Evolutionary conservation across 2,113 vertebrate species (phyloP).

Genomic region (Canis aureus): DNA sequence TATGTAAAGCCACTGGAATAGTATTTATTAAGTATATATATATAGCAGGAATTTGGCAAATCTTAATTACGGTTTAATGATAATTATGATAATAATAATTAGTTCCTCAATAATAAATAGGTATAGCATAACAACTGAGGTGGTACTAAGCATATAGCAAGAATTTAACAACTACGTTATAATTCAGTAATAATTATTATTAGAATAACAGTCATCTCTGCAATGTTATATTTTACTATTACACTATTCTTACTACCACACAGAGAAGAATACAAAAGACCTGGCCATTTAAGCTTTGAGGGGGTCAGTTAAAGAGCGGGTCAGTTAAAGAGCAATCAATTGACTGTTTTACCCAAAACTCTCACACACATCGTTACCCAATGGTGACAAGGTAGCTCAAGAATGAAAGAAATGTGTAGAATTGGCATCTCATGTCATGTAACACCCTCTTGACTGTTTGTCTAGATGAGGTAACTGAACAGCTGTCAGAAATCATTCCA

Average conservation of each 20-base stretch:
- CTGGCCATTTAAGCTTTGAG: not conserved
- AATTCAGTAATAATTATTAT: conserved; percentile 29
- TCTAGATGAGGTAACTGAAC: not conserved
- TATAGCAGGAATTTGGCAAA: not conserved
- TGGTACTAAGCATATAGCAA: not conserved
- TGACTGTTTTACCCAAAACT: not conserved
- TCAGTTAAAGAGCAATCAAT: not conserved
- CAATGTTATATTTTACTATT: not conserved
- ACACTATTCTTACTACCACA: not conserved
- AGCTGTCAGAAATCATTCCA: not conserved
- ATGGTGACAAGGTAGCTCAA: not conserved
- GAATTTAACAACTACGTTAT: conserved; percentile 16
- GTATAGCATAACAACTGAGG: not conserved
- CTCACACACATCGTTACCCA: not conserved
- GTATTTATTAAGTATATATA: not conserved
- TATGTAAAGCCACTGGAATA: not conserved
- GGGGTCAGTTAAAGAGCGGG: not conserved
- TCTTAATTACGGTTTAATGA: conserved; percentile 2
- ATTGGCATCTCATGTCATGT: not conserved
- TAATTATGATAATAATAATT: not conserved
- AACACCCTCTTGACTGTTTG: not conserved
- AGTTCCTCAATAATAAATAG: not conserved
- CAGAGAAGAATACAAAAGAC: not conserved
- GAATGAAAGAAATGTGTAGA: not conserved
- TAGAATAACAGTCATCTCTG: not conserved